Percentiles rank a stretch among this genome's conserved stretches.
Conservation (phyloP, 2,797 vertebrate genomes). For the Cygnus olor region DNA sequence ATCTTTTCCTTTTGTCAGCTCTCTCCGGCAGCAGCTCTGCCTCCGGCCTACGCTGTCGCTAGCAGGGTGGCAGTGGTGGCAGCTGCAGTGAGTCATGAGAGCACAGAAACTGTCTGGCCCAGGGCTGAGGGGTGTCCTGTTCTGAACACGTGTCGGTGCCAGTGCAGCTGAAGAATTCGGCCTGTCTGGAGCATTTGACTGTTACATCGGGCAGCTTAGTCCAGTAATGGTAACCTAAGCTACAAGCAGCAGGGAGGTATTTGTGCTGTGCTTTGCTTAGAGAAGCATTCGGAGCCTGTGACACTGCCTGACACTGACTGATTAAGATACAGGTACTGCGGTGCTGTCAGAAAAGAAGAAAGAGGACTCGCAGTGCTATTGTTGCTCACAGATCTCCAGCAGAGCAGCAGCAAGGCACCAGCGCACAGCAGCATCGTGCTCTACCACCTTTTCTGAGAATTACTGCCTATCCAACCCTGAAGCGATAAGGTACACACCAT, state of each 20-base stretch:
- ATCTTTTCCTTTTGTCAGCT: background rate
- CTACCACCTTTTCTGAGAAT: slow-evolving; percentile 8
- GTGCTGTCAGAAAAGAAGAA: slow-evolving; percentile 52
- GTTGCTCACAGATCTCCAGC: slow-evolving; percentile 42
- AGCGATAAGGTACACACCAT: background rate
- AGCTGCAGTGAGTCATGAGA: fast-evolving
- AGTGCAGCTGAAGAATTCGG: background rate
- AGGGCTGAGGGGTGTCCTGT: background rate
- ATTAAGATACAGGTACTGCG: slow-evolving; percentile 56
- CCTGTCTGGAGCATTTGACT: slow-evolving; percentile 1
- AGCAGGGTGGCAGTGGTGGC: background rate
- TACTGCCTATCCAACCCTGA: slow-evolving; percentile 7
- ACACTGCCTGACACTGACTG: slow-evolving; percentile 53
- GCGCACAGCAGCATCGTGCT: slow-evolving; percentile 29
- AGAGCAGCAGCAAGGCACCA: slow-evolving; percentile 37
- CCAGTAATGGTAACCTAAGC: slow-evolving; percentile 56
- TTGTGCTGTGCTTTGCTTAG: slow-evolving; percentile 36
- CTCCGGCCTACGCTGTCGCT: background rate
- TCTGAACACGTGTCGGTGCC: background rate
- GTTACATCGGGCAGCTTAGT: background rate
- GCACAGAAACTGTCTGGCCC: background rate
- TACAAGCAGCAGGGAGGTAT: slow-evolving; percentile 54
- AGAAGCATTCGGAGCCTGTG: slow-evolving; percentile 45
- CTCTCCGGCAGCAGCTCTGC: background rate
- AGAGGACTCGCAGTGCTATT: slow-evolving; percentile 25